Conservation (phyloP, 2,797 vertebrate species). For the Hyperoplus immaculatus region DNA sequence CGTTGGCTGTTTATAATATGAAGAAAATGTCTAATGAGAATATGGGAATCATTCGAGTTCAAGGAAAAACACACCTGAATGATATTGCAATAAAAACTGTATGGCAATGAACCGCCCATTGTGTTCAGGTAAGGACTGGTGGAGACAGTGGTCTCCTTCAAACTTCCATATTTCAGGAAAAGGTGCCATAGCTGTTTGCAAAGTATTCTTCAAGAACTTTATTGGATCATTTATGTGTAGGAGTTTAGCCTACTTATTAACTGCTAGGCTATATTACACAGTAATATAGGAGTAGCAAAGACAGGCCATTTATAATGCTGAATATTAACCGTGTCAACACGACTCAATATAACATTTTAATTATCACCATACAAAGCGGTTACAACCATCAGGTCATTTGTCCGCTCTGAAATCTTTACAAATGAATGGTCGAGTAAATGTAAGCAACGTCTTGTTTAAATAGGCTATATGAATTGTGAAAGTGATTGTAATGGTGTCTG, state of each 20-base stretch:
- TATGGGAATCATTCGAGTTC: neutral
- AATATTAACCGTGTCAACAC: neutral
- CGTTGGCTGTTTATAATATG: neutral
- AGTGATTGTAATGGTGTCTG: neutral
- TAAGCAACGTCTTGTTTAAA: neutral
- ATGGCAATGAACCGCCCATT: neutral
- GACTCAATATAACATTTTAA: constrained; percentile 55
- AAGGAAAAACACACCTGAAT: neutral
- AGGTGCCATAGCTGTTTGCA: neutral
- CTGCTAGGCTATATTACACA: neutral
- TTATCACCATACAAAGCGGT: constrained; percentile 27
- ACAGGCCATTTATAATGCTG: neutral
- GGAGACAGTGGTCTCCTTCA: neutral
- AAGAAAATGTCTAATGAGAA: neutral
- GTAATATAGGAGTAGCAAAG: neutral
- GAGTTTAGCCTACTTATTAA: neutral
- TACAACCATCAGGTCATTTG: constrained; percentile 25
- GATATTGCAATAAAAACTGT: neutral
- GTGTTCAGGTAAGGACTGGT: neutral
- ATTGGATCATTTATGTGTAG: neutral
- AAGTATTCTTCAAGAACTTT: neutral
- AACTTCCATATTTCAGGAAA: neutral
- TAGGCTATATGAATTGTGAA: constrained; percentile 2
- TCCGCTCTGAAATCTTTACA: constrained; percentile 16
- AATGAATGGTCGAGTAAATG: neutral